These are phyloP conservation scores for Macroramphosus scolopax DNA, from an alignment of 2,797 vertebrate genomes.

Conservation along the genomic window DNA sequence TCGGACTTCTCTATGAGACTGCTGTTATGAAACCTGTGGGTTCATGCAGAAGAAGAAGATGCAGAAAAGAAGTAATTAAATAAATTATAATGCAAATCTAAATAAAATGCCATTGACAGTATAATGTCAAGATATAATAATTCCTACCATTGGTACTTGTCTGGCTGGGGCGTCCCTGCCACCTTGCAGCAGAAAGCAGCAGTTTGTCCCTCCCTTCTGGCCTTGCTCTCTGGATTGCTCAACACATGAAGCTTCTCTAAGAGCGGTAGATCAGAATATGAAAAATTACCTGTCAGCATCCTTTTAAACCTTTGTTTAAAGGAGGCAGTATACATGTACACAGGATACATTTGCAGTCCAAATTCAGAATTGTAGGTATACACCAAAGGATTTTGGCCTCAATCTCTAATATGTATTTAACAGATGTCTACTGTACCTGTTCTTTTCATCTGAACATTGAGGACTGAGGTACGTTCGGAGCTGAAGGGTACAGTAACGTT, in stretches of 20 bases:
- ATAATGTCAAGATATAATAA: neutral
- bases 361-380: neutral
- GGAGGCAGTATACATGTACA: too few species aligned
- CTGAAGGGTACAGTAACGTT: constrained; percentile 73
- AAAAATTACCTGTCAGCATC: neutral
- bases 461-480: constrained; percentile 75
- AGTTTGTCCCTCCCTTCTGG: constrained; percentile 84
- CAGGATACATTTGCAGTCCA: too few species aligned
- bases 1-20: constrained; percentile 84
- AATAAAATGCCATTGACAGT: neutral
- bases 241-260: constrained; percentile 87
- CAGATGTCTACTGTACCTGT: constrained; percentile 77
- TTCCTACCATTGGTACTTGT: constrained; percentile 89
- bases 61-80: neutral
- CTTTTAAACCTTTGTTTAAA: neutral
- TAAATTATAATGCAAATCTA: neutral
- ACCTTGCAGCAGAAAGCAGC: constrained; percentile 91
- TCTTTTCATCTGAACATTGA: constrained; percentile 84
- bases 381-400: neutral
- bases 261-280: constrained; percentile 3
- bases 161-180: constrained; percentile 80
- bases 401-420: neutral
- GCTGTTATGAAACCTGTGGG: constrained; percentile 90
- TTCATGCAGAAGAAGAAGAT: constrained; percentile 8
- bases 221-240: constrained; percentile 86